Conservation (phyloP, 35 echinoderm and acorn worm species). For the Heliocidaris erythrogramma region DNA sequence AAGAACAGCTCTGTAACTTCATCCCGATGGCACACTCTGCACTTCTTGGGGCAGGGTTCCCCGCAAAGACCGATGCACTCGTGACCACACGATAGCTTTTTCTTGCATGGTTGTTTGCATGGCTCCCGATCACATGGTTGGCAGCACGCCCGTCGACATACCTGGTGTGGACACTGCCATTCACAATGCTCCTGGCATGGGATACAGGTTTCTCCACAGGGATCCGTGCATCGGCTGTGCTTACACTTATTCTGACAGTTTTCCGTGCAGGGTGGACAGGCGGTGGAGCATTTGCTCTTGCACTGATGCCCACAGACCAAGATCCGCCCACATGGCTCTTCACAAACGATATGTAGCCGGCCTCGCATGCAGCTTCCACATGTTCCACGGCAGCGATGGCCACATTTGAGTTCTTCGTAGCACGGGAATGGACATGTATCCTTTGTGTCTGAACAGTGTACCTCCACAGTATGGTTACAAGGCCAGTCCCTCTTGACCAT, state of each 20-base stretch:
- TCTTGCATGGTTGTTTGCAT: slow-evolving; percentile 56
- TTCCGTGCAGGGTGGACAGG: slow-evolving; percentile 68
- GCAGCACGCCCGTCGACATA: slow-evolving; percentile 53
- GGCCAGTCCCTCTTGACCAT: slow-evolving; percentile 8
- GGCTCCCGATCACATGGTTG: slow-evolving; percentile 50
- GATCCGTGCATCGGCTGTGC: slow-evolving; percentile 58
- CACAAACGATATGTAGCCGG: slow-evolving; percentile 54
- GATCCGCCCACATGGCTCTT: slow-evolving; percentile 56
- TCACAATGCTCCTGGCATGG: slow-evolving; percentile 58
- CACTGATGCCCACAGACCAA: slow-evolving; percentile 73
- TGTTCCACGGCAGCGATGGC: slow-evolving; percentile 65
- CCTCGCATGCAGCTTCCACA: slow-evolving; percentile 70
- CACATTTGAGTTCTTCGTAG: slow-evolving; percentile 53
- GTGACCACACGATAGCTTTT: slow-evolving; percentile 53
- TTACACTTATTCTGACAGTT: slow-evolving; percentile 66
- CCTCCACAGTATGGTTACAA: slow-evolving; percentile 40
- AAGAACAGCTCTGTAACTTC: slow-evolving; percentile 73
- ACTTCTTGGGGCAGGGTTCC: slow-evolving; percentile 72
- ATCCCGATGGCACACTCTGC: slow-evolving; percentile 56
- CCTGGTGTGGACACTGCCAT: slow-evolving; percentile 60
- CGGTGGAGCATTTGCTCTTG: slow-evolving; percentile 41
- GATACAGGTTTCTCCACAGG: slow-evolving; percentile 60
- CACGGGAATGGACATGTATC: slow-evolving; percentile 38
- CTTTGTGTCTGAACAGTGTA: slow-evolving; percentile 16
- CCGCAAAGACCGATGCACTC: slow-evolving; percentile 74